phyloP scores from a whole-genome alignment of 2,888 invertebrate genomes.

The Sinotaia quadrata region DNA sequence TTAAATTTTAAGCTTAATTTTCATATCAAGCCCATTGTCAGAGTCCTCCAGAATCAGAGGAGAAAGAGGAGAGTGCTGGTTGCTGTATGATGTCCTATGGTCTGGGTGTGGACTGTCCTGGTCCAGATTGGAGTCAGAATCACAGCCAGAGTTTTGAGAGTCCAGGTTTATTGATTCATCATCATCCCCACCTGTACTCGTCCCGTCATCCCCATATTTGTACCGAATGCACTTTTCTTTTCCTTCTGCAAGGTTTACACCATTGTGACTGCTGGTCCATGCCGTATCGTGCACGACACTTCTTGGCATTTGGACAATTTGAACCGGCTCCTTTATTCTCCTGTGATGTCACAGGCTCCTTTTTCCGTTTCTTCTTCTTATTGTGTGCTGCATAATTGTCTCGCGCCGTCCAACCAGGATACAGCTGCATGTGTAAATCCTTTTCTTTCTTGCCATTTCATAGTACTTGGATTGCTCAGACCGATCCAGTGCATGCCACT shows the following conservation, averaged over 20 bases:
- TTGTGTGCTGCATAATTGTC: constrained; percentile 99
- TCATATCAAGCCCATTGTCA: constrained; percentile 8
- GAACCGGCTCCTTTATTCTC: constrained; percentile 15
- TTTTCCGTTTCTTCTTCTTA: constrained; percentile 98
- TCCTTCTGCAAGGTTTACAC: constrained; percentile 99
- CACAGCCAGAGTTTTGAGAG: constrained; percentile 30
- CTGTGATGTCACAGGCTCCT: constrained; percentile 38
- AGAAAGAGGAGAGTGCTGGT: constrained; percentile 26
- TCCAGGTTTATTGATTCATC: constrained; percentile 7
- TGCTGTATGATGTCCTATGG: not conserved
- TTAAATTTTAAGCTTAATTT: not conserved
- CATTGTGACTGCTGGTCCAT: constrained; percentile 98
- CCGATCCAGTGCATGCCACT: constrained; percentile 99
- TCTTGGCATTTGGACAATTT: constrained; percentile 93
- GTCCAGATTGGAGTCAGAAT: constrained; percentile 29
- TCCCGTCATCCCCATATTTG: constrained; percentile 52
- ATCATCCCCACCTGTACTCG: constrained; percentile 28
- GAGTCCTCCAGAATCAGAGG: constrained; percentile 26
- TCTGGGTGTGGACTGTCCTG: constrained; percentile 21
- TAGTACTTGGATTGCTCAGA: constrained; percentile 99
- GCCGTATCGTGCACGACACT: constrained; percentile 98
- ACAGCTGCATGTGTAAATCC: constrained; percentile 99
- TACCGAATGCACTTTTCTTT: constrained; percentile 75
- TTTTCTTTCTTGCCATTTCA: constrained; percentile 99
- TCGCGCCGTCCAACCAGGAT: constrained; percentile 99